Base-by-base conservation (phyloP, 2,797 vertebrate species). In the Gadopsis marmoratus region DNA sequence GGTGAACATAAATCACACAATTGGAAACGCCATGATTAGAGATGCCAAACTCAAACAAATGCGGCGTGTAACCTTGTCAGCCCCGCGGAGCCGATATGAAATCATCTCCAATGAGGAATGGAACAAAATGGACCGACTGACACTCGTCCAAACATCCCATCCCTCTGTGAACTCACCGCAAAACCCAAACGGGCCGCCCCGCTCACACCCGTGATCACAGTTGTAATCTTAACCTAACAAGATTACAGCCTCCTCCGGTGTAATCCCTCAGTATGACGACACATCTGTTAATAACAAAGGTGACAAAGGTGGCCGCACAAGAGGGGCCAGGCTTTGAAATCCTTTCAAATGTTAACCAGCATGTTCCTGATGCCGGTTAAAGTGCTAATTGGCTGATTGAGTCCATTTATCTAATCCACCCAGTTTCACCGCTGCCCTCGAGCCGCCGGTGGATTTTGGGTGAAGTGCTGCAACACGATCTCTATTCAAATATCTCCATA, bases 1-100 rank as follows among this genome's bases (percentile, higher is more conserved):
- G 95, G 94, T 76, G 90, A 92, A 96, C 95, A 97, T 98, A 97
- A 98, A 98, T 98, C 97, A 97, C 95, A 90, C 95, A 91, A 93
- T 95, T 93, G 96, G 95, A 97, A 95, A 96, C 96, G 95, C 92
- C 95, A 94, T 95, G 96, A 97, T 98, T 96, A 97, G 96, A 62
- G 93, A 95, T 94, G 96, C 96, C 96, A 96, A 85, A 88, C 84
- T 84, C 81, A 87, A 90, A 91, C 90, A 92, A 92, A 91, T 84
- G 86, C 92, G 75, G 87, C 88, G 91, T 92, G 91, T 90, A 91
- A 93, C 97, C 96, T 96, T 96, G 96, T 97, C 96, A 90, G 84
- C 65, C 71, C 6, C 3, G 73, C 68, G 64, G 33, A 50, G 74
- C 74, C 77, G 78, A 82, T 65, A 54, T 39, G 66, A 83, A 88